These are phyloP conservation scores for Camponotus floridanus DNA, from an alignment of 1,140 invertebrate species.

Conservation along the genomic window DNA sequence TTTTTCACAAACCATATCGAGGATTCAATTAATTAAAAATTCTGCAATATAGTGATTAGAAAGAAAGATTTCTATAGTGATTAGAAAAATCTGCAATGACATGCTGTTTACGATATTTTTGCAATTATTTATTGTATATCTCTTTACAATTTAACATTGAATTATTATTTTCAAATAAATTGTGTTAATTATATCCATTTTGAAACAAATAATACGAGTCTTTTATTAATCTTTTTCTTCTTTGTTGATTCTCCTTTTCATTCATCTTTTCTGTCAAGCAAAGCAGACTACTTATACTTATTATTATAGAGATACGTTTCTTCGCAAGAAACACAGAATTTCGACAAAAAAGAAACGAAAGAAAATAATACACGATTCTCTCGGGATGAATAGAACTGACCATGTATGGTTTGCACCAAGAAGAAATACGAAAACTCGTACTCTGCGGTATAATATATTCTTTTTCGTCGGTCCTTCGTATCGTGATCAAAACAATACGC, in stretches of 20 bases:
- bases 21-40: slow-evolving; percentile 8
- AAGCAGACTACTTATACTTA: not conserved
- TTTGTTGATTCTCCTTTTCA: slow-evolving; percentile 12
- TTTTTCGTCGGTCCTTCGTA: slow-evolving; percentile 29
- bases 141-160: slow-evolving; percentile 27
- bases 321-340: slow-evolving; percentile 48
- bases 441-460: not conserved
- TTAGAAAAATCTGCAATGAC: slow-evolving; percentile 8
- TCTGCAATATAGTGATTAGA: not conserved
- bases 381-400: slow-evolving; percentile 30
- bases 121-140: slow-evolving; percentile 27
- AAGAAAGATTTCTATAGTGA: not conserved
- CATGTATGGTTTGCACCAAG: slow-evolving; percentile 44
- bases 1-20: not conserved
- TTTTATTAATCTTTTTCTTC: not conserved
- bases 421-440: slow-evolving; percentile 62
- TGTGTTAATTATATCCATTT: not conserved
- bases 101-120: slow-evolving; percentile 15
- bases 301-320: not conserved
- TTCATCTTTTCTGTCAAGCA: not conserved
- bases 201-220: slow-evolving; percentile 4
- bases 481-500: slow-evolving; percentile 39
- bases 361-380: slow-evolving; percentile 44
- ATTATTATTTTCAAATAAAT: slow-evolving; percentile 48
- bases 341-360: slow-evolving; percentile 30